These are phyloP conservation scores for Endotricha flammealis DNA, from an alignment of 2,888 invertebrate species.

Conservation along the genomic window DNA sequence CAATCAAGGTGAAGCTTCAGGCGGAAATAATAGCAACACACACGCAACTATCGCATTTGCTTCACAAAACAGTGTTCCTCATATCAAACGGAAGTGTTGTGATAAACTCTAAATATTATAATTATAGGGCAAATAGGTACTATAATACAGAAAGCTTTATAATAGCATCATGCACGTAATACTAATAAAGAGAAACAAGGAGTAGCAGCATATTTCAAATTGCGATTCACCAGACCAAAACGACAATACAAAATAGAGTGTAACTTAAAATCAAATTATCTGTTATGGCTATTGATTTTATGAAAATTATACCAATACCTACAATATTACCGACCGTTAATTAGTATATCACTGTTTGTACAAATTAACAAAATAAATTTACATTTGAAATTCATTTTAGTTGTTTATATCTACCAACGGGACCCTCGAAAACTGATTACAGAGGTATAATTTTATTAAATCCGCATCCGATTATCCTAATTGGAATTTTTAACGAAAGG, in stretches of 20 bases:
- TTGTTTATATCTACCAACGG: not conserved
- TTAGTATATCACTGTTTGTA: too few relatives aligned
- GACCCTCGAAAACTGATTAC: slow-evolving; percentile 3
- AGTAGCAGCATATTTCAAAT: too few relatives aligned
- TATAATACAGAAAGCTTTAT: too few relatives aligned
- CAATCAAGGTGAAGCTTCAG: slow-evolving; percentile 52
- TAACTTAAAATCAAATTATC: too few relatives aligned
- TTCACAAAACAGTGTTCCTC: slow-evolving; percentile 7
- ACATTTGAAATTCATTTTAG: not conserved
- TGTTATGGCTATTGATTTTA: too few relatives aligned
- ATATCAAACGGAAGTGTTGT: not conserved
- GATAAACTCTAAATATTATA: not conserved
- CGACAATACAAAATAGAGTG: too few relatives aligned
- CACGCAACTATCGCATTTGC: slow-evolving; percentile 51
- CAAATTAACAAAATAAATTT: not conserved
- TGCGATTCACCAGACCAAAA: too few relatives aligned
- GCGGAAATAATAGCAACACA: slow-evolving; percentile 51
- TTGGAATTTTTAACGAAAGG: slow-evolving; percentile 5
- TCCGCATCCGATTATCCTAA: slow-evolving; percentile 2
- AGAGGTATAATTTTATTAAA: slow-evolving; percentile 5
- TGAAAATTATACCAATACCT: too few relatives aligned
- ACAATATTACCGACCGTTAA: too few relatives aligned
- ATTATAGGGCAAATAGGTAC: too few relatives aligned
- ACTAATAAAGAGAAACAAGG: too few relatives aligned
- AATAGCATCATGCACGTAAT: too few relatives aligned